These are phyloP conservation scores for Volucella zonaria DNA, from an alignment of 2,888 invertebrate species.

Conservation along the genomic window DNA sequence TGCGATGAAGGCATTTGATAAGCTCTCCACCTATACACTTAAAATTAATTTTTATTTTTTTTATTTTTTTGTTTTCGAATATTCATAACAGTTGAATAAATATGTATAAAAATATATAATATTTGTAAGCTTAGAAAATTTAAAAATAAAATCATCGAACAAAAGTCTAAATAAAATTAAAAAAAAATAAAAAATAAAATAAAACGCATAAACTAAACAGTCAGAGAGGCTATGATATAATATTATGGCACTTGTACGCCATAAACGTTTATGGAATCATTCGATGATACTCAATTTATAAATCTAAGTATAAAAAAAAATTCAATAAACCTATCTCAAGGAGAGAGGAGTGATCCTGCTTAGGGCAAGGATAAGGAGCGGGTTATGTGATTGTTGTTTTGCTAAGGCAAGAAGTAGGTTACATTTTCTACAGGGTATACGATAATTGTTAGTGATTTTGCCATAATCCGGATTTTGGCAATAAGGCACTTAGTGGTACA, in stretches of 20 bases:
- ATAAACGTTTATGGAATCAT: conserved; percentile 72
- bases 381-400: conserved; percentile 7
- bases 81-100: conserved; percentile 73
- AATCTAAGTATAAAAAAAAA: conserved; percentile 47
- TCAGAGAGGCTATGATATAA: conserved; percentile 65
- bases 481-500: conserved; percentile 70
- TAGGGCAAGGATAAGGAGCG: conserved; percentile 43
- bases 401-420: conserved; percentile 51
- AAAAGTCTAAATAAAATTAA: neutral
- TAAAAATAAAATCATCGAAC: conserved; percentile 41
- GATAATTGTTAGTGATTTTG: conserved; percentile 38
- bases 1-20: conserved; percentile 53
- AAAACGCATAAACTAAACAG: conserved; percentile 67
- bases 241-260: conserved; percentile 70
- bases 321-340: conserved; percentile 37
- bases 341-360: conserved; percentile 33
- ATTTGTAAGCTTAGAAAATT: conserved; percentile 70
- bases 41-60: conserved; percentile 41
- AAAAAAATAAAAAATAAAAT: conserved; percentile 22
- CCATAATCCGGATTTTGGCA: conserved; percentile 70
- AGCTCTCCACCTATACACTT: conserved; percentile 50
- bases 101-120: conserved; percentile 74
- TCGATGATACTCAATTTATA: conserved; percentile 61
- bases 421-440: conserved; percentile 38
- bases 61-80: conserved; percentile 48